These are phyloP conservation scores for Dipodomys merriami DNA, from an alignment of 2,113 vertebrate genomes.

Conservation along the genomic window DNA sequence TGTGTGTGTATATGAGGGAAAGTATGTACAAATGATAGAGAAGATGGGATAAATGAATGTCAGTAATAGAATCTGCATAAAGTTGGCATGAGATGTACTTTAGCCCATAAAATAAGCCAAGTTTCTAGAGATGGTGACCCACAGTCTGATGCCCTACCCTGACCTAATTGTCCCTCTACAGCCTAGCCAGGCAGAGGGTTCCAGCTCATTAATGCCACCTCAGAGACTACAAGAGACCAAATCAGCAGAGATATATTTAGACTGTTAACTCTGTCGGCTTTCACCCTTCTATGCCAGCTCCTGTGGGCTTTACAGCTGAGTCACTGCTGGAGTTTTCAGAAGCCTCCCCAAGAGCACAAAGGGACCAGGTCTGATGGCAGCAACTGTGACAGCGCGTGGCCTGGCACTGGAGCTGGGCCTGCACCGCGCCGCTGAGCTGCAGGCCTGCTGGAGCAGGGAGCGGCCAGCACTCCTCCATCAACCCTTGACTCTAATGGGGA, in stretches of 20 bases:
- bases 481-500: background rate
- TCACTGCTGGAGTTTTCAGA: slow-evolving; percentile 84
- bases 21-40: background rate
- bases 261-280: slow-evolving; percentile 83
- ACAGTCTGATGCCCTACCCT: background rate
- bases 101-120: slow-evolving; percentile 10
- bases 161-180: background rate
- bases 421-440: background rate
- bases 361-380: slow-evolving; percentile 52
- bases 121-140: slow-evolving; percentile 38
- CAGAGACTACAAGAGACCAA: slow-evolving; percentile 78
- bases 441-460: background rate
- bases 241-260: slow-evolving; percentile 87
- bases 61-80: background rate
- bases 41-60: background rate
- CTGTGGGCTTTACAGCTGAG: slow-evolving; percentile 83
- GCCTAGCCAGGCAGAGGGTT: slow-evolving; percentile 55
- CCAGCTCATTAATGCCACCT: slow-evolving; percentile 80
- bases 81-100: slow-evolving; percentile 38
- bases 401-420: background rate
- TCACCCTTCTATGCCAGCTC: slow-evolving; percentile 82
- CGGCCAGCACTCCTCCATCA: background rate
- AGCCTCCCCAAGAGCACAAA: slow-evolving; percentile 45
- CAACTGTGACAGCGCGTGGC: background rate
- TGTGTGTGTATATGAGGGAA: no score